Conservation (phyloP, 2,797 vertebrate species). For the Carapus acus region DNA sequence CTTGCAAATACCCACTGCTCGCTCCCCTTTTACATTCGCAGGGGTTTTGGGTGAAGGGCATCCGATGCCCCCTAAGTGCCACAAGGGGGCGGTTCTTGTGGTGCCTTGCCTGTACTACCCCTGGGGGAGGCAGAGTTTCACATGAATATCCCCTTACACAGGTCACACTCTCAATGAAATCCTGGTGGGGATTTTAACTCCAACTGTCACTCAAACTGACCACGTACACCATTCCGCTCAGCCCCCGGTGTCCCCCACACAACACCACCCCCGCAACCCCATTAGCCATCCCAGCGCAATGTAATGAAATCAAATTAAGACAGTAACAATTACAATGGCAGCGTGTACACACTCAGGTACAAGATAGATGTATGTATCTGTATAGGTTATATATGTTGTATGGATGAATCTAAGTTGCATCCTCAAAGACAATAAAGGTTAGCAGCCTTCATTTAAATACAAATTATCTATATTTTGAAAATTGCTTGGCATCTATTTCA, state of each 20-base stretch:
- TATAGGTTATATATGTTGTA: too few species aligned
- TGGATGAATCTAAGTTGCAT: too few species aligned
- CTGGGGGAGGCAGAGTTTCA: conserved; percentile 60
- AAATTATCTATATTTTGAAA: too few species aligned
- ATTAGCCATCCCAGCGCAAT: too few species aligned
- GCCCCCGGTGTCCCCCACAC: conserved; percentile 1
- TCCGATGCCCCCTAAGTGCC: conserved; percentile 35
- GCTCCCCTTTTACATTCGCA: conserved; percentile 19
- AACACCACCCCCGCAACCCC: conserved; percentile 52
- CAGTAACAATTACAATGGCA: too few species aligned
- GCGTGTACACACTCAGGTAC: too few species aligned
- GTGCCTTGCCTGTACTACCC: conserved; percentile 44
- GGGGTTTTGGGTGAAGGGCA: conserved; percentile 30
- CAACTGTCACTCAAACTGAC: conserved; percentile 56
- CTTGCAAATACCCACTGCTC: conserved; percentile 41
- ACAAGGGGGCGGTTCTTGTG: conserved; percentile 59
- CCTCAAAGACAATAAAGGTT: too few species aligned
- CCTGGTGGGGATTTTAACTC: conserved; percentile 61
- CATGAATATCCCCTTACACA: conserved; percentile 73
- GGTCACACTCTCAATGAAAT: conserved; percentile 67
- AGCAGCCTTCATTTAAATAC: too few species aligned
- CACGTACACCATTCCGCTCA: conserved; percentile 30
- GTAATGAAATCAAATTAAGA: too few species aligned
- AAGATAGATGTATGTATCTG: too few species aligned
- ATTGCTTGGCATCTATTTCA: too few species aligned